Evolutionary conservation across 2,888 invertebrate species (phyloP).

Genomic region (Mechanitis messenoides): DNA sequence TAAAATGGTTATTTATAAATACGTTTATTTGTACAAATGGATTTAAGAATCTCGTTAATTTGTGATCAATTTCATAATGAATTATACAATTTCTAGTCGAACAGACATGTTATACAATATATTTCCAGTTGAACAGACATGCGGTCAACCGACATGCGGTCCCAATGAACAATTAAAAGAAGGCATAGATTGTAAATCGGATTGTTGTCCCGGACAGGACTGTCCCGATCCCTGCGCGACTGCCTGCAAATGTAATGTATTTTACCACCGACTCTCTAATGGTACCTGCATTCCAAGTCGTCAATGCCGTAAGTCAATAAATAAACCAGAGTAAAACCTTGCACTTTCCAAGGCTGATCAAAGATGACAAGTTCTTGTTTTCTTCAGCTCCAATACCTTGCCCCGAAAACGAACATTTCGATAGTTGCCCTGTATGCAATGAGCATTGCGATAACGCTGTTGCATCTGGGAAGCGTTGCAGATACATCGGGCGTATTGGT

Average conservation of each 20-base stretch:
- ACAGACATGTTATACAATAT: neutral
- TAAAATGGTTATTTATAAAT: no score
- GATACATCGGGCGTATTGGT: slow-evolving; percentile 2
- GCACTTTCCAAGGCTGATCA: no score
- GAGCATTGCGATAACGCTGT: slow-evolving; percentile 21
- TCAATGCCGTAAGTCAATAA: slow-evolving; percentile 41
- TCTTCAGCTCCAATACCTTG: slow-evolving; percentile 22
- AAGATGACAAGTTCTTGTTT: no score
- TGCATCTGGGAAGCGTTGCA: slow-evolving; percentile 19
- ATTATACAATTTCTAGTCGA: no score
- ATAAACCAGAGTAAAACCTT: no score
- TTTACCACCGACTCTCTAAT: slow-evolving; percentile 31
- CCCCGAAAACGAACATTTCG: slow-evolving; percentile 19
- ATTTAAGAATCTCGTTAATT: no score
- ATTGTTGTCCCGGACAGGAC: slow-evolving; percentile 38
- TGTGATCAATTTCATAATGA: no score
- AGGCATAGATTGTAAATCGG: slow-evolving; percentile 36
- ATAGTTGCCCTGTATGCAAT: slow-evolving; percentile 21
- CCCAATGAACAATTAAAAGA: slow-evolving; percentile 31
- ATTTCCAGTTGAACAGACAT: slow-evolving; percentile 15
- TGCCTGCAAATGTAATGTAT: slow-evolving; percentile 38
- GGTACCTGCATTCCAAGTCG: slow-evolving; percentile 37
- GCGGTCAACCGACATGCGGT: slow-evolving; percentile 33
- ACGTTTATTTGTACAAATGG: no score
- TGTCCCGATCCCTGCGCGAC: slow-evolving; percentile 29